Percentiles rank a stretch among this genome's conserved stretches.
Evolutionary conservation across 2,888 invertebrate genomes (phyloP).

Genomic region (Eucriotettix oculatus): DNA sequence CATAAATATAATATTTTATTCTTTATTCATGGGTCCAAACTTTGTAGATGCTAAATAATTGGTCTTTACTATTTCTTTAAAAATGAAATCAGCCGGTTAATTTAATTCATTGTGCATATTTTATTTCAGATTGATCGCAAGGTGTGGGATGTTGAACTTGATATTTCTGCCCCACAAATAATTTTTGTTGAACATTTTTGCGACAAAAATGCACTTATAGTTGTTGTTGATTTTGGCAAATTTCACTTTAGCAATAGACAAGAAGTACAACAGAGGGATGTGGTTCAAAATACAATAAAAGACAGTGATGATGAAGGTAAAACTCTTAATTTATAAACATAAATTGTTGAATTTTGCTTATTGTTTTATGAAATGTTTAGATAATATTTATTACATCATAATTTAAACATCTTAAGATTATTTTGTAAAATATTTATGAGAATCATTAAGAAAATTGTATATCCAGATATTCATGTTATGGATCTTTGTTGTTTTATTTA

Average conservation of each 20-base stretch:
- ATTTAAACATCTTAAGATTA: no score
- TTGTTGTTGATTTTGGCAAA: conserved; percentile 83
- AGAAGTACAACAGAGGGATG: conserved; percentile 18
- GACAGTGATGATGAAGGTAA: conserved; percentile 23
- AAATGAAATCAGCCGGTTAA: no score
- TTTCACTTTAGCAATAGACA: conserved; percentile 42
- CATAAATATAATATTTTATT: no score
- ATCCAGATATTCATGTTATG: no score
- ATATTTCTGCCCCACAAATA: conserved; percentile 87
- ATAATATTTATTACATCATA: no score
- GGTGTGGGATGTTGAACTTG: conserved; percentile 75
- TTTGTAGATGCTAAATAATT: no score
- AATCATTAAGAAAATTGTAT: no score
- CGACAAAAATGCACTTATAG: conserved; percentile 55
- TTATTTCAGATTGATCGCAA: conserved; percentile 40
- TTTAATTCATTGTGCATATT: background rate
- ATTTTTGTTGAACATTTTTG: conserved; percentile 69
- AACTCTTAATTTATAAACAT: conserved; percentile 11
- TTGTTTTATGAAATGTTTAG: background rate
- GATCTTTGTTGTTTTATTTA: no score
- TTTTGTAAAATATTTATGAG: no score
- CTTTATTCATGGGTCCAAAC: no score
- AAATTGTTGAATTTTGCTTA: background rate
- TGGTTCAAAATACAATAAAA: conserved; percentile 15
- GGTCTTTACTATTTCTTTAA: no score